Evolutionary conservation across 2,888 invertebrate genomes (phyloP).

Genomic region (Drosophila ezoana): DNA sequence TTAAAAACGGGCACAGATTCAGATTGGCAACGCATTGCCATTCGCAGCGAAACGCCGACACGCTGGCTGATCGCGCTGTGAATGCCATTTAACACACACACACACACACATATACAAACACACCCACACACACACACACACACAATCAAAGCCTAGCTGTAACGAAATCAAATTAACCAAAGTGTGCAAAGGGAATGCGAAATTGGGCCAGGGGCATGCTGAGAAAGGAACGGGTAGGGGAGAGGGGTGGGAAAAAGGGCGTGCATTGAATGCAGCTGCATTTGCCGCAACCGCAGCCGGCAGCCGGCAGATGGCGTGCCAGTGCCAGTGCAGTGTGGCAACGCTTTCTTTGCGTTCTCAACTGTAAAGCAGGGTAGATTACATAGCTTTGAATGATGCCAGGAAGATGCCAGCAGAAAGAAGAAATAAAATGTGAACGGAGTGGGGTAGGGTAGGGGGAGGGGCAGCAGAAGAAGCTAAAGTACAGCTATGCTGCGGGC

Average conservation of each 20-base stretch:
- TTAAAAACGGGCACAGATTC: slow-evolving; percentile 2
- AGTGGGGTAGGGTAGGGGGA: too few species aligned
- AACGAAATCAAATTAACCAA: slow-evolving; percentile 75
- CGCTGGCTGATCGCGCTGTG: slow-evolving; percentile 7
- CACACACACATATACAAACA: too few species aligned
- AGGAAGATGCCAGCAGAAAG: slow-evolving; percentile 46
- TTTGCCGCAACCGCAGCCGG: slow-evolving; percentile 58
- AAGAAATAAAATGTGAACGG: background rate
- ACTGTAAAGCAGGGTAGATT: slow-evolving; percentile 76
- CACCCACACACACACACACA: slow-evolving; percentile 14
- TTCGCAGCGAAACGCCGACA: slow-evolving; percentile 15
- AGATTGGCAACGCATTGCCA: slow-evolving; percentile 8
- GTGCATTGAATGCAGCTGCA: slow-evolving; percentile 49
- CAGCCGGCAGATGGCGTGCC: slow-evolving; percentile 40
- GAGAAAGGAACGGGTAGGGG: too few species aligned
- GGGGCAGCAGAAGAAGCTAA: background rate
- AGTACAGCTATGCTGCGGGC: slow-evolving; percentile 15
- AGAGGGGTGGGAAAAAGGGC: background rate
- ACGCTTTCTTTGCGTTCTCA: slow-evolving; percentile 61
- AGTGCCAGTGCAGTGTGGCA: slow-evolving; percentile 28
- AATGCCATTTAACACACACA: slow-evolving; percentile 6
- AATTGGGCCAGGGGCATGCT: slow-evolving; percentile 24
- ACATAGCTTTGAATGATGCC: slow-evolving; percentile 62
- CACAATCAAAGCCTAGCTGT: slow-evolving; percentile 38
- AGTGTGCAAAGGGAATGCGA: slow-evolving; percentile 71